Percentiles rank a stretch among this genome's conserved stretches.
These are phyloP conservation scores for Melinaea menophilus DNA, from an alignment of 2,888 invertebrate species.

Conservation along the genomic window DNA sequence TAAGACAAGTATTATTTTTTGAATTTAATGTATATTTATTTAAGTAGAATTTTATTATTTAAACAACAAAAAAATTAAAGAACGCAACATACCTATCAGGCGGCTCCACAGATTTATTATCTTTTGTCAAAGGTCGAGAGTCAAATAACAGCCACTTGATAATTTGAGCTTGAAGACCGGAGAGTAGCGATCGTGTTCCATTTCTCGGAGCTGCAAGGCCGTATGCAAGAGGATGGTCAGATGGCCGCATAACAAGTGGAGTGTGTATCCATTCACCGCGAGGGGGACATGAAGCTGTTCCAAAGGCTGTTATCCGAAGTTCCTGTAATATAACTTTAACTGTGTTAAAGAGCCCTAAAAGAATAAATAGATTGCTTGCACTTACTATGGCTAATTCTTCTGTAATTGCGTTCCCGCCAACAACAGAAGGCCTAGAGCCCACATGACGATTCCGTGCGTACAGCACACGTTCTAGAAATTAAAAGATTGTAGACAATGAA, in stretches of 20 bases:
- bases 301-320: constrained; percentile 80
- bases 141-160: constrained; percentile 83
- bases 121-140: constrained; percentile 63
- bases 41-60: not conserved
- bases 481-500: constrained; percentile 6
- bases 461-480: constrained; percentile 77
- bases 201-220: constrained; percentile 83
- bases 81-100: constrained; percentile 72
- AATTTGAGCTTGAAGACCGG: constrained; percentile 83
- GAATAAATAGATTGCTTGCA: constrained; percentile 19
- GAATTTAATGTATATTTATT: not conserved
- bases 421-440: constrained; percentile 74
- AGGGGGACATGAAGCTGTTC: constrained; percentile 82
- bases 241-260: constrained; percentile 79
- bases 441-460: constrained; percentile 78
- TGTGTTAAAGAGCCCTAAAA: no score
- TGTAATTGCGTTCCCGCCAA: constrained; percentile 81
- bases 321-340: constrained; percentile 60
- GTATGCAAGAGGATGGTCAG: constrained; percentile 78
- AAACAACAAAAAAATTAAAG: constrained; percentile 3
- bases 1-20: not conserved
- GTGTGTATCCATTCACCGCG: constrained; percentile 85
- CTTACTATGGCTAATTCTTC: constrained; percentile 81
- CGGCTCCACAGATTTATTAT: constrained; percentile 67
- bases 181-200: constrained; percentile 79